A percentile compares a stretch with the other conserved stretches of the same genome.
Evolutionary conservation across 2,113 vertebrate genomes (phyloP).

Genomic region (Colius striatus): DNA sequence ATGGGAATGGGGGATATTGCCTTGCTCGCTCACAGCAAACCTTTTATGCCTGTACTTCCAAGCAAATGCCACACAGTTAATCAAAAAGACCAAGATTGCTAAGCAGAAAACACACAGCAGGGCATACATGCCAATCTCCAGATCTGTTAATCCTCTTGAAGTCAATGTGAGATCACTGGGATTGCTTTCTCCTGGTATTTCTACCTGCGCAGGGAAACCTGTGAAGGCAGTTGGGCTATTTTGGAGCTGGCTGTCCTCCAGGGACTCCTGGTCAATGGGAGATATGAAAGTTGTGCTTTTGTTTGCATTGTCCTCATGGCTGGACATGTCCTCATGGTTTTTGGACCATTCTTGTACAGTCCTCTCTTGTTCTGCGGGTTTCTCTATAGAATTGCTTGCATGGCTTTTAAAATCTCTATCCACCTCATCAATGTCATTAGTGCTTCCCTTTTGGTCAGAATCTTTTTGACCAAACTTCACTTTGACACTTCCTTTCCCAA

Average conservation of each 20-base stretch:
- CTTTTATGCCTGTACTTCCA: conserved; percentile 97
- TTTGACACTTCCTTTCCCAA: conserved; percentile 85
- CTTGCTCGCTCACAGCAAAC: conserved; percentile 89
- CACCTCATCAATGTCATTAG: conserved; percentile 73
- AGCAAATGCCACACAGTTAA: conserved; percentile 96
- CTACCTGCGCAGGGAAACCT: conserved; percentile 84
- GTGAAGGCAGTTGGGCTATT: conserved; percentile 80
- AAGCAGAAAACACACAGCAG: conserved; percentile 95
- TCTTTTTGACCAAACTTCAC: conserved; percentile 87
- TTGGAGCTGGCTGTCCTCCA: conserved; percentile 73
- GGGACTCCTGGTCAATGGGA: conserved; percentile 75
- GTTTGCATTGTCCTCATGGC: conserved; percentile 79
- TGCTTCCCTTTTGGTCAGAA: conserved; percentile 72
- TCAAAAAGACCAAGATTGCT: conserved; percentile 95
- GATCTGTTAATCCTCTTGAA: conserved; percentile 87
- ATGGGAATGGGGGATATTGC: conserved; percentile 94
- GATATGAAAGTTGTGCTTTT: conserved; percentile 82
- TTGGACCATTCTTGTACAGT: conserved; percentile 81
- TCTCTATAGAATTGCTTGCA: conserved; percentile 78
- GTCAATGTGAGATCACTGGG: conserved; percentile 86
- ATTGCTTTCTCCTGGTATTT: conserved; percentile 75
- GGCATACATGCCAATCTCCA: conserved; percentile 98
- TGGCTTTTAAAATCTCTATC: conserved; percentile 78
- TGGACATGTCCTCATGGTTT: neutral
- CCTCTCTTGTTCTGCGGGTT: conserved; percentile 76